Evolutionary conservation across 1,140 invertebrate genomes (phyloP).

Genomic region (Zeugodacus cucurbitae): DNA sequence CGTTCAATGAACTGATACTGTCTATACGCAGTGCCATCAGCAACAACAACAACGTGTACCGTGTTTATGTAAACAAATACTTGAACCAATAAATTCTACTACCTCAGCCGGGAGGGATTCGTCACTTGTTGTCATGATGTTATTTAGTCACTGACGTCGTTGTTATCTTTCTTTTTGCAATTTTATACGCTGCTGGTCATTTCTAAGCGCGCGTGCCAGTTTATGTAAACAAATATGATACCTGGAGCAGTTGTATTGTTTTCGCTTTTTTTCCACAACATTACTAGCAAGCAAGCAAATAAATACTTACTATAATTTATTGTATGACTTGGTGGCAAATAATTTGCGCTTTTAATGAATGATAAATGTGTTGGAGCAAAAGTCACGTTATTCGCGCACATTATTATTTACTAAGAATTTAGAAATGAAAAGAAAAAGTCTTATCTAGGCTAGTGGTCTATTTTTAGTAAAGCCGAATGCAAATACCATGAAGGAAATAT

Average conservation of each 20-base stretch:
- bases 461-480: background rate
- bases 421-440: background rate
- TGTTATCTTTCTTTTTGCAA: background rate
- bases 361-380: background rate
- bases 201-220: background rate
- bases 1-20: slow-evolving; percentile 9
- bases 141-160: background rate
- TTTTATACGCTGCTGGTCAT: background rate
- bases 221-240: background rate
- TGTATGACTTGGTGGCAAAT: background rate
- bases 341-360: background rate
- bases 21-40: background rate
- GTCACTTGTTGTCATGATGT: background rate
- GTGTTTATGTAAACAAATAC: background rate
- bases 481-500: background rate
- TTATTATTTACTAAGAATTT: background rate
- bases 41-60: background rate
- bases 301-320: background rate
- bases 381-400: background rate
- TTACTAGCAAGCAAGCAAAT: background rate
- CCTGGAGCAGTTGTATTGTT: background rate
- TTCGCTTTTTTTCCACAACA: background rate
- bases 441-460: background rate
- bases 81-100: background rate
- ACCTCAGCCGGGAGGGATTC: background rate